A percentile compares a stretch with the other conserved stretches of the same genome.
These are phyloP conservation scores for Tholera decimalis DNA, from an alignment of 2,888 invertebrate species.

Conservation along the genomic window DNA sequence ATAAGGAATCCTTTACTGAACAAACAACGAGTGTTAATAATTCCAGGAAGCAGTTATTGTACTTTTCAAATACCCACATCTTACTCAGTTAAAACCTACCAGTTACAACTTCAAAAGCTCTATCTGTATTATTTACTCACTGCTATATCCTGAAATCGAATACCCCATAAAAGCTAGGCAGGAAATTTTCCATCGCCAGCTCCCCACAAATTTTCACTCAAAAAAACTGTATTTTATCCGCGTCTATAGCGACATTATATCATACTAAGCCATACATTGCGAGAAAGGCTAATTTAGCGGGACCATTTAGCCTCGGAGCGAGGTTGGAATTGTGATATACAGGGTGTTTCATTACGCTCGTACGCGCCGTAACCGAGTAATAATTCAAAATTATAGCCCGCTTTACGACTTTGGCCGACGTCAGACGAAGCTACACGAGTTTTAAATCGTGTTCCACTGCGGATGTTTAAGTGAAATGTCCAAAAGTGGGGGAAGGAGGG, in stretches of 20 bases:
- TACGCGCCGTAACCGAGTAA: conserved; percentile 80
- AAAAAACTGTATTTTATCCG: conserved; percentile 65
- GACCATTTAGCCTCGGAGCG: conserved; percentile 81
- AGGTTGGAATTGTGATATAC: conserved; percentile 85
- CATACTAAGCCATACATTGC: conserved; percentile 72
- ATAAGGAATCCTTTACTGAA: neutral
- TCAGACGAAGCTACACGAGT: conserved; percentile 67
- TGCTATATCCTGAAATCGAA: neutral
- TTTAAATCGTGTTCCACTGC: conserved; percentile 68
- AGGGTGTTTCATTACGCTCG: conserved; percentile 85
- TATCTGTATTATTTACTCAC: neutral
- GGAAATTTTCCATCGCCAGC: neutral
- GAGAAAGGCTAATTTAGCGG: conserved; percentile 79
- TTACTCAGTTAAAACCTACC: neutral
- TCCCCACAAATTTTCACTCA: conserved; percentile 20
- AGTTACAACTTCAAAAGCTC: neutral
- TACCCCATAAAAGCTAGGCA: neutral
- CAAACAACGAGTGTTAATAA: neutral
- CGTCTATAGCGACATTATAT: conserved; percentile 67
- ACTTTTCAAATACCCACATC: neutral
- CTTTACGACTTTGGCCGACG: conserved; percentile 76
- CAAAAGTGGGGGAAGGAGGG: conserved; percentile 34
- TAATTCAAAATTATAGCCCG: conserved; percentile 87
- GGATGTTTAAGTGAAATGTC: conserved; percentile 66
- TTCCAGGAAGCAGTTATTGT: neutral